Base-by-base conservation (phyloP, 30 jellyfish, hydroid and myxozoan genomes). In the Catostylus mosaicus region DNA sequence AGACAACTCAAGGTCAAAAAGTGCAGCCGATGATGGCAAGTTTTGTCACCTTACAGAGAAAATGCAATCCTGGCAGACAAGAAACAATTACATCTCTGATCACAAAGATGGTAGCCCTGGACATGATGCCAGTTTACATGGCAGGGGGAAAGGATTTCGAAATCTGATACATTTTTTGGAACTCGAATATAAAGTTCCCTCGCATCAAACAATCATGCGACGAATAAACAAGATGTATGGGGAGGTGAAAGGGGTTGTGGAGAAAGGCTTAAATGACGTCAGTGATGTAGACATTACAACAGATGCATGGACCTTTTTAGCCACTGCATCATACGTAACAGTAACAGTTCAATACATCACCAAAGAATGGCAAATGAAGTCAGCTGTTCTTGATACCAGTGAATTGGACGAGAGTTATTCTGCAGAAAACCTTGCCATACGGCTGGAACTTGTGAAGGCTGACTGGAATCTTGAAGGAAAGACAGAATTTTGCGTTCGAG, bases 141-240 rank as follows among this genome's bases (percentile, higher is more conserved):
- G 89, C 66, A 29, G 95, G 74, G 73, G 95, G 20, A 78, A 75
- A 27, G 89, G 89, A 35, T 74, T 73, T 64, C 84, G 78, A 32
- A 33, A 63, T 1, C 52, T 85, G 27, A 47, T 65, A 78, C 64
- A 51, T 1, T 63, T 73, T 50, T 5, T 85, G 30, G 95, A 73
- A 34, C 95, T 89, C 24, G 84, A 65, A 7, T 74, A 67, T 48
- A 85, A 62, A 63, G 89, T 85, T 30, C 95, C 89, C 11, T 67
- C 77, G 20, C 88, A 73, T 47, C 88, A 75, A 34, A 85, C 89
- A 43, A 85, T 75, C 22, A 33, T 75, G 75, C 38, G 69, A 32
- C 73, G 84, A 29, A 75, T 85, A 1, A 85, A 59, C 37, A 73
- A 65, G 35, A 47, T 74, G 77, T 85, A 85, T 57, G 62, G 65